Percentiles rank a stretch among this genome's conserved stretches.
Evolutionary conservation across 2,797 vertebrate species (phyloP).

Genomic region (Pelochelys cantorii): DNA sequence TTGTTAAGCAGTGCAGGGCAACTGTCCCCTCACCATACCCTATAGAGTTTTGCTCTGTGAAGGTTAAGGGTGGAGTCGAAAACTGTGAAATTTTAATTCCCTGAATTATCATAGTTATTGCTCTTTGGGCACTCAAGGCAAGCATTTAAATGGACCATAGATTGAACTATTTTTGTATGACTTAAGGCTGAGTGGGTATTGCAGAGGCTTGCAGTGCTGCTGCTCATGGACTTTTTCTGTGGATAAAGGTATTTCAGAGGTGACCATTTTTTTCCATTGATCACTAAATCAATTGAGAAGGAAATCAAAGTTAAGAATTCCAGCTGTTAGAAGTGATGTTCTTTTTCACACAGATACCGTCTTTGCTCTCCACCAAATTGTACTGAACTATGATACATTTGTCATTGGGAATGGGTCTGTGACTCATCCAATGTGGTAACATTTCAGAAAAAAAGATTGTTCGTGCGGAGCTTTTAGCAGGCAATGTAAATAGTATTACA

Average conservation of each 20-base stretch:
- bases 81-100: background rate
- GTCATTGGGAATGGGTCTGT: background rate
- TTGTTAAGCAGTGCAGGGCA: too few species aligned
- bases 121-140: background rate
- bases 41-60: rapidly evolving
- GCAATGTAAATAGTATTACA: background rate
- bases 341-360: background rate
- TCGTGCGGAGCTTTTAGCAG: background rate
- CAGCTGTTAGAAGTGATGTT: background rate
- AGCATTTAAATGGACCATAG: conserved; percentile 14
- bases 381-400: background rate
- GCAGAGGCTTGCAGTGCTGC: background rate
- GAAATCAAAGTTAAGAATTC: background rate
- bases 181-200: background rate
- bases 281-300: background rate
- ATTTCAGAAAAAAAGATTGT: background rate
- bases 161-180: background rate
- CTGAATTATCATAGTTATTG: background rate
- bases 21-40: background rate
- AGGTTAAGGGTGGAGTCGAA: background rate
- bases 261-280: background rate
- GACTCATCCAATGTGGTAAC: background rate
- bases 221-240: background rate
- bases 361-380: background rate
- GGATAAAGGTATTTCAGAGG: background rate